Evolutionary conservation across 2,113 vertebrate genomes (phyloP).

Genomic region (Hypanus sabinus): DNA sequence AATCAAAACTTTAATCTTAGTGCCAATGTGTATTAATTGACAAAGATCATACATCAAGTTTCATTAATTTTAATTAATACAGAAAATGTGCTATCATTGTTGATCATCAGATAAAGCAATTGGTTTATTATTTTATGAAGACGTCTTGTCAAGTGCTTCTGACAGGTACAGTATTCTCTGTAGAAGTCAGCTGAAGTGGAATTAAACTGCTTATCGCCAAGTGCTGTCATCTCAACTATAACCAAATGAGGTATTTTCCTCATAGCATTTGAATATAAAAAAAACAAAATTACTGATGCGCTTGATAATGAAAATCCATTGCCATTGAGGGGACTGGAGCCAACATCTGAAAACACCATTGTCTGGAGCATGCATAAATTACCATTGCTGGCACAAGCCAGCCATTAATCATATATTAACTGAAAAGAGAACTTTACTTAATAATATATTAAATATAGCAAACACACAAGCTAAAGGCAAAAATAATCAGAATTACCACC

Average conservation of each 20-base stretch:
- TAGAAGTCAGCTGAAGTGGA: conserved; percentile 18
- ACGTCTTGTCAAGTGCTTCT: background rate
- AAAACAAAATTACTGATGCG: conserved; percentile 18
- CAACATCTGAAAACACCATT: conserved; percentile 34
- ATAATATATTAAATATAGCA: background rate
- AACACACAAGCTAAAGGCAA: background rate
- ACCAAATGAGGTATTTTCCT: conserved; percentile 22
- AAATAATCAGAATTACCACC: background rate
- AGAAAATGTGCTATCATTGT: background rate
- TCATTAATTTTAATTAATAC: background rate
- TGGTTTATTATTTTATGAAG: conserved; percentile 32
- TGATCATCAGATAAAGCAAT: background rate
- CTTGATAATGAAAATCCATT: conserved; percentile 20
- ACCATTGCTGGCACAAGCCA: background rate
- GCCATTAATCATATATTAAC: conserved; percentile 30
- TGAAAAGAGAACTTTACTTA: conserved; percentile 29
- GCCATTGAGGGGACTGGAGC: conserved; percentile 6
- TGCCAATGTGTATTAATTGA: background rate
- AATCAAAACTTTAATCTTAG: background rate
- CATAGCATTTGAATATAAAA: conserved; percentile 6
- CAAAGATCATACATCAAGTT: background rate
- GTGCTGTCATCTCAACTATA: conserved; percentile 16
- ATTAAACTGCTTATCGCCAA: conserved; percentile 19
- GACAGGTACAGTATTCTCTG: background rate
- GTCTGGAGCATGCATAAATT: conserved; percentile 21